phyloP scores from a whole-genome alignment of 1,140 invertebrate species.

The Caenorhabditis brenneri region DNA sequence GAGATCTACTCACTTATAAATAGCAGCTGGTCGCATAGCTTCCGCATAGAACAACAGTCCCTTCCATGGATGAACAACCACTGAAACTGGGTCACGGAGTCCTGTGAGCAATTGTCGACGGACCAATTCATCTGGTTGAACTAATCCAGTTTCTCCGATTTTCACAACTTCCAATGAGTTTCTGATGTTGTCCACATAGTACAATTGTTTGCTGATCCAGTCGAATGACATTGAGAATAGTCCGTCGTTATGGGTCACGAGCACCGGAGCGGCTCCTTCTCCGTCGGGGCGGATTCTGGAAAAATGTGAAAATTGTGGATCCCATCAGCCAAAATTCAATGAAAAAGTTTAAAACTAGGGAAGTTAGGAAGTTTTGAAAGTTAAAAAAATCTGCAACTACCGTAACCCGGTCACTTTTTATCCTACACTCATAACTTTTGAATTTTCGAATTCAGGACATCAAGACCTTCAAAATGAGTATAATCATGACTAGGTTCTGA shows the following conservation, averaged over 20 bases:
- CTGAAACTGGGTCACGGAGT: slow-evolving; percentile 66
- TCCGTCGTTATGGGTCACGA: slow-evolving; percentile 93
- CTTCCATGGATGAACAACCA: slow-evolving; percentile 70
- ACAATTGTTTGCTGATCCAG: slow-evolving; percentile 94
- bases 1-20: too few species aligned
- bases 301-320: slow-evolving; percentile 23
- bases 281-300: slow-evolving; percentile 72
- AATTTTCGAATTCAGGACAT: too few species aligned
- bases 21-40: slow-evolving; percentile 93
- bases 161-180: slow-evolving; percentile 84
- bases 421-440: too few species aligned
- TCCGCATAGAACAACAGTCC: slow-evolving; percentile 89
- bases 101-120: slow-evolving; percentile 63
- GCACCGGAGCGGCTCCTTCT: slow-evolving; percentile 81
- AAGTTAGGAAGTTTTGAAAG: too few species aligned
- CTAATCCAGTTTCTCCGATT: slow-evolving; percentile 58
- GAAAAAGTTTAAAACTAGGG: too few species aligned
- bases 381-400: too few species aligned
- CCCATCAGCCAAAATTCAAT: too few species aligned
- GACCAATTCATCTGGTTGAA: slow-evolving; percentile 68
- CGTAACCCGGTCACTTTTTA: too few species aligned
- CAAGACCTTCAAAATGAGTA: too few species aligned
- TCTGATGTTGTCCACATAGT: slow-evolving; percentile 94
- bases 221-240: slow-evolving; percentile 95
- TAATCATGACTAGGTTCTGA: too few species aligned